A percentile compares a stretch with the other conserved stretches of the same genome.
These are phyloP conservation scores for Fulmarus glacialis DNA, from an alignment of 2,113 vertebrate species.

Conservation along the genomic window DNA sequence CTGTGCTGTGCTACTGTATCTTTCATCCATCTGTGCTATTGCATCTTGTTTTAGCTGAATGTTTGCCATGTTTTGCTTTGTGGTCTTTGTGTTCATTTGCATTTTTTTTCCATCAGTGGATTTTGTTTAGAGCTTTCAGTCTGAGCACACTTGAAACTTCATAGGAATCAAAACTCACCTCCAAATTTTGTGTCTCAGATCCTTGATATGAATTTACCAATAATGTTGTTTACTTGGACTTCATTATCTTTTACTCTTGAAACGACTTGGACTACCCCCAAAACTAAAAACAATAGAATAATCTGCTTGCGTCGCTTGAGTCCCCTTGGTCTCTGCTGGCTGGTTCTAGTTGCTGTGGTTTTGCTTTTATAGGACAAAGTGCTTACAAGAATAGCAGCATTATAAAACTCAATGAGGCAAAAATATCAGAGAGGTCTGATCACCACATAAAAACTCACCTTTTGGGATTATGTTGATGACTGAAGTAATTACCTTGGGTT, in stretches of 20 bases:
- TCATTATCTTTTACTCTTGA: neutral
- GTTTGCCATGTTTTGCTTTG: neutral
- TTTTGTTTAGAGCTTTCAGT: neutral
- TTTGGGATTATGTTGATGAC: slow-evolving; percentile 55
- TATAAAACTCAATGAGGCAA: slow-evolving; percentile 64
- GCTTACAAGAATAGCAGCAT: slow-evolving; percentile 54
- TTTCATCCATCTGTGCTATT: neutral
- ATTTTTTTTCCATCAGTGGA: neutral
- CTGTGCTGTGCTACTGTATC: neutral
- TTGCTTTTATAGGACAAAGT: slow-evolving; percentile 61
- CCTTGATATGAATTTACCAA: neutral
- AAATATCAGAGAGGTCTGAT: slow-evolving; percentile 39
- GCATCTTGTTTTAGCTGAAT: neutral
- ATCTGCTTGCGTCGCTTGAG: slow-evolving; percentile 2
- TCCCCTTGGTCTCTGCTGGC: slow-evolving; percentile 31
- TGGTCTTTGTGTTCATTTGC: neutral
- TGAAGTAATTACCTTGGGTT: slow-evolving; percentile 28
- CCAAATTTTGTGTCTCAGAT: neutral
- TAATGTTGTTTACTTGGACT: neutral
- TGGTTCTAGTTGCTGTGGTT: slow-evolving; percentile 44
- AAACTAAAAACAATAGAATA: slow-evolving; percentile 22
- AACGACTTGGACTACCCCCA: neutral
- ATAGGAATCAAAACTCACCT: neutral
- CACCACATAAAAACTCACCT: slow-evolving; percentile 39
- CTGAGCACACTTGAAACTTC: neutral